Conservation (phyloP, 2,888 invertebrate genomes). For the Tenthredo amoena region DNA sequence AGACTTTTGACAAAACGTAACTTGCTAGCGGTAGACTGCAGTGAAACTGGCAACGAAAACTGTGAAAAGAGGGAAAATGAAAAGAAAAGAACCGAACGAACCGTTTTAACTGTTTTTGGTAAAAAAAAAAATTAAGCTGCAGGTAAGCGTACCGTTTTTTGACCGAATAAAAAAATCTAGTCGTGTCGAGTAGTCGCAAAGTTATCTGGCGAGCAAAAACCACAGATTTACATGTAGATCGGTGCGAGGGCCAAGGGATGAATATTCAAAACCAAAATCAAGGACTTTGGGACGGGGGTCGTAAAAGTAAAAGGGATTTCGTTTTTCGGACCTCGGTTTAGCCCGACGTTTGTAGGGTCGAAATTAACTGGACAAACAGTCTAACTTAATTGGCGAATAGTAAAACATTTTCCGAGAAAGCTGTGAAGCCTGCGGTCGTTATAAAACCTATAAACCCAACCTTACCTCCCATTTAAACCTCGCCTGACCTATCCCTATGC, state of each 20-base stretch:
- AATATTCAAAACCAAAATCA: conserved; percentile 49
- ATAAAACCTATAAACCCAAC: conserved; percentile 46
- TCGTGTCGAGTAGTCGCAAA: not conserved
- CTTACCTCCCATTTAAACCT: conserved; percentile 7
- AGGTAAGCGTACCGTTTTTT: conserved; percentile 38
- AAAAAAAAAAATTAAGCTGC: not conserved
- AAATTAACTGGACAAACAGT: conserved; percentile 47
- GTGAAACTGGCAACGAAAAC: not conserved
- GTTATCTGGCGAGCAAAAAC: conserved; percentile 25
- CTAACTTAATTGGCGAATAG: conserved; percentile 45
- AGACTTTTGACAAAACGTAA: not conserved
- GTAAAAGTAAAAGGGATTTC: conserved; percentile 50
- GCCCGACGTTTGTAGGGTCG: conserved; percentile 17
- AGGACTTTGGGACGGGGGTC: conserved; percentile 42
- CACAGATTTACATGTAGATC: conserved; percentile 40
- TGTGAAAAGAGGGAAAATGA: not conserved
- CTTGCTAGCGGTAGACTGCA: not conserved
- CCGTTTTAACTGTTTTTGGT: conserved; percentile 38
- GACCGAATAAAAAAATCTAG: conserved; percentile 38
- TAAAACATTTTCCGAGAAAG: conserved; percentile 49
- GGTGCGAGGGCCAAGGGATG: not conserved
- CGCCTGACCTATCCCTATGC: conserved; percentile 9
- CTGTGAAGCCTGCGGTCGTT: conserved; percentile 48
- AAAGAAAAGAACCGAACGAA: conserved; percentile 1
- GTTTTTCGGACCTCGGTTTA: conserved; percentile 29